A percentile compares a stretch with the other conserved stretches of the same genome.
Conservation (phyloP, 2,888 invertebrate genomes). For the Eupithecia subfuscata region DNA sequence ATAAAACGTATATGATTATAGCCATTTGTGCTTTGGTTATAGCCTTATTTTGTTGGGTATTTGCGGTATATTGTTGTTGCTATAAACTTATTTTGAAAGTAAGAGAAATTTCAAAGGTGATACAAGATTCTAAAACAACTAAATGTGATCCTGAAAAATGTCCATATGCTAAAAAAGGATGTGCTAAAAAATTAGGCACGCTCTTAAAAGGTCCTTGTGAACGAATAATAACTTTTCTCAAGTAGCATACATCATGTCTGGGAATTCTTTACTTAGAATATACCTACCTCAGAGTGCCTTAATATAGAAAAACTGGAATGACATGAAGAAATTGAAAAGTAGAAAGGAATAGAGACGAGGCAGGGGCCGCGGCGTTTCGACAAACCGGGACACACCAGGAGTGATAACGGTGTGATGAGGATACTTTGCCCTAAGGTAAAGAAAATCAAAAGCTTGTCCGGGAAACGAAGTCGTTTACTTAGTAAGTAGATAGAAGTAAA, state of each 20-base stretch:
- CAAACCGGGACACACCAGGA: not conserved
- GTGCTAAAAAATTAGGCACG: not conserved
- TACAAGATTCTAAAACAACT: not conserved
- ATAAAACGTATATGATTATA: not conserved
- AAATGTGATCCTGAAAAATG: not conserved
- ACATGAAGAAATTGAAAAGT: not conserved
- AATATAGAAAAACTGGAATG: not conserved
- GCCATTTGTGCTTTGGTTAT: not conserved
- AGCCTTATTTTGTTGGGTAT: not conserved
- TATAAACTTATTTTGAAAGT: not conserved
- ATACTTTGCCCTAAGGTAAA: not conserved
- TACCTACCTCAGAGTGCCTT: not conserved
- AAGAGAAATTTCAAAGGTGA: not conserved
- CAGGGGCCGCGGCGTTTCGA: not conserved
- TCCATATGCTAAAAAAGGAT: not conserved
- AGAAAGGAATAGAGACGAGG: not conserved
- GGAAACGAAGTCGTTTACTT: not conserved
- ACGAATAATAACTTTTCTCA: not conserved
- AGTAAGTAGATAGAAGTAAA: no score
- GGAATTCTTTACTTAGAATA: not conserved
- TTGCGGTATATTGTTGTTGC: not conserved
- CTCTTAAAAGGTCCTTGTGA: not conserved
- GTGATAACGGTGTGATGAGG: not conserved
- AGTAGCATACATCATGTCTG: not conserved
- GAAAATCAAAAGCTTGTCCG: not conserved